A percentile compares a stretch with the other conserved stretches of the same genome.
Evolutionary conservation across 2,797 vertebrate genomes (phyloP).

Genomic region (Todus mexicanus): DNA sequence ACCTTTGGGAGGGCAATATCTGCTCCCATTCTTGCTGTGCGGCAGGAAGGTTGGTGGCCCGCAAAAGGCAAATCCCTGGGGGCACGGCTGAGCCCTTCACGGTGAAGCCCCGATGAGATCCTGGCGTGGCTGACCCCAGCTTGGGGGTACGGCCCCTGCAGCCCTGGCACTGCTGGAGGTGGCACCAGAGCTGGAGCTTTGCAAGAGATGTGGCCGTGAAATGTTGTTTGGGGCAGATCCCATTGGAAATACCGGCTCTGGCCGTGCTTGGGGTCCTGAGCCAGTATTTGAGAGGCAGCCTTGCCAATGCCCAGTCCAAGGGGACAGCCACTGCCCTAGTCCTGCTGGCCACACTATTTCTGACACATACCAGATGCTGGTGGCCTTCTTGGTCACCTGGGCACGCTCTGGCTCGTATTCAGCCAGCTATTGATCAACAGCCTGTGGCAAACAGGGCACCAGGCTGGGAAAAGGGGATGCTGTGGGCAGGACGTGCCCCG

Average conservation of each 20-base stretch:
- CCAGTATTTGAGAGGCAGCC: too few species aligned
- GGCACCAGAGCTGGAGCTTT: not conserved
- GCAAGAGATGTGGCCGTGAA: not conserved
- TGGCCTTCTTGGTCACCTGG: not conserved
- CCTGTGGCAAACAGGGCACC: rapidly evolving
- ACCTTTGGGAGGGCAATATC: not conserved
- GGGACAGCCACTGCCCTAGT: not conserved
- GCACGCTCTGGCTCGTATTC: not conserved
- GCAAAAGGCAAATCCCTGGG: rapidly evolving
- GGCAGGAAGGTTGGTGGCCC: not conserved
- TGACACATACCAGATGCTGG: not conserved
- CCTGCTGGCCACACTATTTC: not conserved
- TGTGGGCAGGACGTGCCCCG: rapidly evolving
- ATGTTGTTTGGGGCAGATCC: rapidly evolving
- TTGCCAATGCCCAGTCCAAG: too few species aligned
- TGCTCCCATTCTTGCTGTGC: not conserved
- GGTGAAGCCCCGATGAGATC: not conserved
- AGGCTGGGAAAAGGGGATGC: not conserved
- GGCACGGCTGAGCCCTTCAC: not conserved
- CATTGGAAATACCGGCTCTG: not conserved
- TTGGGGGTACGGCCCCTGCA: rapidly evolving
- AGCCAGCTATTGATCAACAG: not conserved
- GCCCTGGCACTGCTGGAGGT: too few species aligned
- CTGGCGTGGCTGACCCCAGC: rapidly evolving
- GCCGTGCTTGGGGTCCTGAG: not conserved